Conservation (phyloP, 1,140 invertebrate genomes). For the Charaxes varanes region DNA sequence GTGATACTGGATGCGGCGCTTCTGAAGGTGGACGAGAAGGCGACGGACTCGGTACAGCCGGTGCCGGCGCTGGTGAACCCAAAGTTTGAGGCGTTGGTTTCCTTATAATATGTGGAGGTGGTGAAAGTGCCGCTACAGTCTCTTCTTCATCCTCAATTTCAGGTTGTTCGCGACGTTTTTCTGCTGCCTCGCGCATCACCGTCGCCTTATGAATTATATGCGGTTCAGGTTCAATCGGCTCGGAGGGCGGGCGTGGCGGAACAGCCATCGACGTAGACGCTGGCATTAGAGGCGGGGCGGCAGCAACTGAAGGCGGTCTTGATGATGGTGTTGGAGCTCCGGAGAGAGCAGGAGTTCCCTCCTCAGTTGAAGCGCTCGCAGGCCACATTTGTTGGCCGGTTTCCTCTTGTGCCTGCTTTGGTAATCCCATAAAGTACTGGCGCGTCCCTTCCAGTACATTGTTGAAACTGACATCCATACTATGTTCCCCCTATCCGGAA, state of each 20-base stretch:
- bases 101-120: conserved; percentile 63
- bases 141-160: conserved; percentile 65
- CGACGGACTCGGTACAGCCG: conserved; percentile 49
- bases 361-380: conserved; percentile 50
- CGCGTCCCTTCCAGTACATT: conserved; percentile 87
- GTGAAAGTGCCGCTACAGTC: conserved; percentile 48
- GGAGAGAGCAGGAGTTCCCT: conserved; percentile 63
- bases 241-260: conserved; percentile 57
- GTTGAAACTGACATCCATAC: conserved; percentile 84
- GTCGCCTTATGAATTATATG: conserved; percentile 70
- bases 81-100: conserved; percentile 47
- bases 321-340: conserved; percentile 51
- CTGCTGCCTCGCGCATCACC: conserved; percentile 72
- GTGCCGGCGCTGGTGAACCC: conserved; percentile 57
- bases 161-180: conserved; percentile 62
- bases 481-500: conserved; percentile 37
- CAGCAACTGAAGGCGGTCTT: conserved; percentile 55
- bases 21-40: conserved; percentile 49
- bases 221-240: conserved; percentile 64
- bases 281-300: conserved; percentile 52
- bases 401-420: conserved; percentile 72
- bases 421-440: conserved; percentile 86
- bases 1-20: conserved; percentile 24
- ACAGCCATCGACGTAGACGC: conserved; percentile 31
- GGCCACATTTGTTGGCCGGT: conserved; percentile 58